Base-by-base conservation (phyloP, 37 sponge, comb jelly and placozoan species). In the Diacarnus erythraeanus region DNA sequence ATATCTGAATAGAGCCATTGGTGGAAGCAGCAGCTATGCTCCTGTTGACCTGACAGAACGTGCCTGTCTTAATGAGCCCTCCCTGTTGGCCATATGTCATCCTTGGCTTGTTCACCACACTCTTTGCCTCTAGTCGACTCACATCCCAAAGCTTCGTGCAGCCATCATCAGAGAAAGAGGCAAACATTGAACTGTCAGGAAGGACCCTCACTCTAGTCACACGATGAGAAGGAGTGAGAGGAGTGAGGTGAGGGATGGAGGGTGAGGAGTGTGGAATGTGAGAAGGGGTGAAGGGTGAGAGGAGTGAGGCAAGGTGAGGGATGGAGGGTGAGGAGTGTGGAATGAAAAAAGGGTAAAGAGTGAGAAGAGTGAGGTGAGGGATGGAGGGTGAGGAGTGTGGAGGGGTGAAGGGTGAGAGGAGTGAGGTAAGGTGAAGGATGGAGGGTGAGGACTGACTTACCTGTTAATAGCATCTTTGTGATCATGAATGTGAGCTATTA, bases 131-230 rank as follows among this genome's bases (percentile, higher is more conserved):
- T 56, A 95, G 75, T 47, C 85, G 84, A n/a, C 56, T 40, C 22
- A 87, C 79, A 39, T 94, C 85, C 98, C 98, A 97, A 0, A 97
- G 71, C 75, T 97, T 97, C 21, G 93, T 73, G 27, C 83, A 69
- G 18, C 95, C 88, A 71, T 97, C 98, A 59, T 87, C 79, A 2
- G 95, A 97, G 74, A 90, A 94, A 8, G 98, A 89, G 29, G 88
- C 98, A 77, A 92, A 89, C n/a, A 90, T 44, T 6, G 90, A 75
- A 30, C 59, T 82, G 61, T 92, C 87, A n/a, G 36, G 47, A 15
- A 69, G 59, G 33, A 86, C 88, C 42, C 75, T 42, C 18, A 95
- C 44, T 34, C 96, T 93, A 54, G 42, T 22, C 25, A 67, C 4
- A 67, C 65, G 68, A 67, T 33, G 68, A 67, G 68, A 17, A 54